Evolutionary conservation across 2,888 invertebrate genomes (phyloP), one percentile per base, ranked within the genome.

Genomic region (Leucophora obtusa): DNA sequence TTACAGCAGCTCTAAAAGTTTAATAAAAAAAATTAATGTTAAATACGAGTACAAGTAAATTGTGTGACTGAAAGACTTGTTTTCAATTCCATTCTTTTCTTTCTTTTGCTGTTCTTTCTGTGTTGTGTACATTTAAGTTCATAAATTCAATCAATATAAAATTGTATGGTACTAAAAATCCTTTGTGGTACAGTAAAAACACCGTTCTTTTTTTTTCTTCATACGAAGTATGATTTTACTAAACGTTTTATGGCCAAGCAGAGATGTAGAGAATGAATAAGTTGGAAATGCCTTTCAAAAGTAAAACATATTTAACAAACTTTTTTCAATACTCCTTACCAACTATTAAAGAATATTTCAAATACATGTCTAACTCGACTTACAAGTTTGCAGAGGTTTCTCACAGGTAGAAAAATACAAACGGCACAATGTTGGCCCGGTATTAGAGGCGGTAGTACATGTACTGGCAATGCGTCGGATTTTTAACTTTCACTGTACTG

Each of bases 211-310:
- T 11, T 11, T 14, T 14, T 8, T 38, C 11, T 38, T 38, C 11
- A 11, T 38, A 38, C 18, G 28, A 28, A 28, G 18, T 35, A 18
- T 50, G 24, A 63, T 62, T 68, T 56, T 54, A 54, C 15, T 63
- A 56, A 76, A 58, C 28, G 58, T 76, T 76, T 76, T 70, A 63
- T 56, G 15, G 28, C 33, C 62, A 63, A 50, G 21, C 68, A 24
- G 21, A 17, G 18, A 15, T 33, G n/a, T 17, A 35, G 11, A 51
- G 28, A 18, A 24, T 53, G 10, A 60, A 65, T 33, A 65, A 50
- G 35, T 18, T 38, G 14, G 38, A 43, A 38, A 51, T 28, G 28
- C 28, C 28, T 28, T 28, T 28, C 28, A 28, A 28, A 28, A 28
- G 28, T 28, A 28, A 28, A 28, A 28, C 28, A 28, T 28, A 28